These are phyloP conservation scores for Drosophila truncata DNA, from an alignment of 1,140 invertebrate species.

Conservation along the genomic window DNA sequence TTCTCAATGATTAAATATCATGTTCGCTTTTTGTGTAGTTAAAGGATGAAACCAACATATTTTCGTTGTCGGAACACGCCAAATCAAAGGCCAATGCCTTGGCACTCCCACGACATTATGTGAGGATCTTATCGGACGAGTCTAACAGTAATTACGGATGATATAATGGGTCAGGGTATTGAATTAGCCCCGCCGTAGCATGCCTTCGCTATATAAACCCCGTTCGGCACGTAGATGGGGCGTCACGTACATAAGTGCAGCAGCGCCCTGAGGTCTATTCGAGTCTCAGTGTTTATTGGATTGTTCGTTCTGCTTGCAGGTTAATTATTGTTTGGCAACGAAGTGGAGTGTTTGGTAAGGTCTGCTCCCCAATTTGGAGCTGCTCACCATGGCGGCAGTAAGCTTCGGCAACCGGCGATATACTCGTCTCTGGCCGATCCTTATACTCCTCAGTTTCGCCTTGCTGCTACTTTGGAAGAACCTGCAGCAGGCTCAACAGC, in stretches of 20 bases:
- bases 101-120: background rate
- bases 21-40: background rate
- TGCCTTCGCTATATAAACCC: background rate
- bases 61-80: slow-evolving; percentile 3
- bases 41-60: background rate
- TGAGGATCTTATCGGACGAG: slow-evolving; percentile 14
- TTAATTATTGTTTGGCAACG: slow-evolving; percentile 7
- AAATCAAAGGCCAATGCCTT: background rate
- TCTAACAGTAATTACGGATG: slow-evolving; percentile 14
- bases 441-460: slow-evolving; percentile 29
- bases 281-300: slow-evolving; percentile 4
- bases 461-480: slow-evolving; percentile 42
- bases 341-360: background rate
- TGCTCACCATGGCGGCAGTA: slow-evolving; percentile 10
- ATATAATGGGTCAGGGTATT: slow-evolving; percentile 17
- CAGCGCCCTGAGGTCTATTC: background rate
- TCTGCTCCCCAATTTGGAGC: background rate
- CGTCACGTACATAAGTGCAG: slow-evolving; percentile 5
- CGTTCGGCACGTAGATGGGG: slow-evolving; percentile 1
- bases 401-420: slow-evolving; percentile 17
- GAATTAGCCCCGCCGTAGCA: too few relatives aligned
- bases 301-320: slow-evolving; percentile 5
- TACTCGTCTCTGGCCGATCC: slow-evolving; percentile 22
- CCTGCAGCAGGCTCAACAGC: slow-evolving; percentile 17
- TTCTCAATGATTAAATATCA: background rate